Percentiles rank a stretch among this genome's conserved stretches.
Evolutionary conservation across 2,113 vertebrate species (phyloP).

Genomic region (Siniperca knerii): DNA sequence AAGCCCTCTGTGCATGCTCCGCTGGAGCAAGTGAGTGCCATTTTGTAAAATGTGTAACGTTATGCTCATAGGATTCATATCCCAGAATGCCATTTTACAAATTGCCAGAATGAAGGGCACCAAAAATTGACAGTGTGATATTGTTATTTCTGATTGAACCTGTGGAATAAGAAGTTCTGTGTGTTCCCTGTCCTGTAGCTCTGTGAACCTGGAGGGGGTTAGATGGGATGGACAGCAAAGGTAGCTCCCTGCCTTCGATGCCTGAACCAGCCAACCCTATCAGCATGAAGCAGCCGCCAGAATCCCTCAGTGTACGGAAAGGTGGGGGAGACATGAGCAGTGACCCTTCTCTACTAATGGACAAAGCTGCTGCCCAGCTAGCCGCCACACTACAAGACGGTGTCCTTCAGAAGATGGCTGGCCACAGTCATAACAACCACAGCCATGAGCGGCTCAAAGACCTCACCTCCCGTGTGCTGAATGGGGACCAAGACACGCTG

Average conservation of each 20-base stretch:
- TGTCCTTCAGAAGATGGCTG: conserved; percentile 91
- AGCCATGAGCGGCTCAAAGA: conserved; percentile 92
- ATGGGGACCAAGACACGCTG: conserved; percentile 89
- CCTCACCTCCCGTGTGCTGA: conserved; percentile 93
- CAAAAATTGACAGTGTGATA: not conserved
- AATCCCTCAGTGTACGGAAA: conserved; percentile 88
- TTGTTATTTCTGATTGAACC: not conserved
- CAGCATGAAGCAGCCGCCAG: conserved; percentile 95
- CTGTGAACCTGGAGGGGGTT: conserved; percentile 71
- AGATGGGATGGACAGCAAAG: conserved; percentile 86
- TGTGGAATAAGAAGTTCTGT: conserved; percentile 30
- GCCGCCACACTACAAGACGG: conserved; percentile 91
- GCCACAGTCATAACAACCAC: conserved; percentile 84
- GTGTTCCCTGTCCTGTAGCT: conserved; percentile 50
- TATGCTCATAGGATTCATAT: conserved; percentile 29
- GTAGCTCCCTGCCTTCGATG: conserved; percentile 88
- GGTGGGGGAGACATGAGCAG: conserved; percentile 87
- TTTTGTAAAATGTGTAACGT: conserved; percentile 65
- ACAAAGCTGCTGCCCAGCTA: conserved; percentile 89
- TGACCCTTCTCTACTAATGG: conserved; percentile 90
- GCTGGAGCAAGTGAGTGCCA: conserved; percentile 64
- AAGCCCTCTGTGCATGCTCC: conserved; percentile 43
- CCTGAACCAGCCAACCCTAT: conserved; percentile 87
- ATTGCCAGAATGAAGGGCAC: not conserved
- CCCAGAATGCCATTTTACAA: conserved; percentile 33